Percentiles rank a stretch among this genome's conserved stretches.
These are phyloP conservation scores for Acanthis flammea DNA, from an alignment of 2,797 vertebrate species.

Conservation along the genomic window DNA sequence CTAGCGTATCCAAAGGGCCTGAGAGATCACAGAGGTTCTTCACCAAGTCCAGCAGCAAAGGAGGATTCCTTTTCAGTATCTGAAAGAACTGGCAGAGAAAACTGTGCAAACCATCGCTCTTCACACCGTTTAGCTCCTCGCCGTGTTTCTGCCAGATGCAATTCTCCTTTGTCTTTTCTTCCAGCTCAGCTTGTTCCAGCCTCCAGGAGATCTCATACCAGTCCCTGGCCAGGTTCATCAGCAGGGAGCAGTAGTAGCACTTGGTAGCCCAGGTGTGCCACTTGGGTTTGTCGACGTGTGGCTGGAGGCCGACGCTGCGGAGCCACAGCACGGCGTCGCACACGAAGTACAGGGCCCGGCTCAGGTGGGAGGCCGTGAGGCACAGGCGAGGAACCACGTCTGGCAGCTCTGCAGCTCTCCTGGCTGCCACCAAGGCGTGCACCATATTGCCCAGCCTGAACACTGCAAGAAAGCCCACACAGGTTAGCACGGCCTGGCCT, in stretches of 20 bases:
- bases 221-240: conserved; percentile 84
- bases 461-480: conserved; percentile 81
- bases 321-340: conserved; percentile 90
- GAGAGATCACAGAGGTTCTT: conserved; percentile 92
- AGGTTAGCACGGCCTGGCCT: not conserved
- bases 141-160: not conserved
- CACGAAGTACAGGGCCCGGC: conserved; percentile 86
- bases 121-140: conserved; percentile 47
- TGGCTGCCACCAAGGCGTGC: conserved; percentile 85
- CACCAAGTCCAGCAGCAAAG: conserved; percentile 84
- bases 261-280: conserved; percentile 84
- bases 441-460: conserved; percentile 89
- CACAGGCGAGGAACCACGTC: conserved; percentile 84
- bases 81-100: conserved; percentile 79
- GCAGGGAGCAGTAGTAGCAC: conserved; percentile 84
- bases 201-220: conserved; percentile 81
- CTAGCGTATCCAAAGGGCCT: conserved; percentile 86
- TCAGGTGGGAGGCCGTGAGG: conserved; percentile 85
- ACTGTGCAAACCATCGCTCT: conserved; percentile 74
- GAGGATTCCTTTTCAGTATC: conserved; percentile 81
- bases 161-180: conserved; percentile 57
- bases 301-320: conserved; percentile 77
- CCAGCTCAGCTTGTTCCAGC: conserved; percentile 71
- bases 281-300: conserved; percentile 76
- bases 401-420: conserved; percentile 75